phyloP scores from a whole-genome alignment of 2,888 invertebrate species.

The Euplexia lucipara region DNA sequence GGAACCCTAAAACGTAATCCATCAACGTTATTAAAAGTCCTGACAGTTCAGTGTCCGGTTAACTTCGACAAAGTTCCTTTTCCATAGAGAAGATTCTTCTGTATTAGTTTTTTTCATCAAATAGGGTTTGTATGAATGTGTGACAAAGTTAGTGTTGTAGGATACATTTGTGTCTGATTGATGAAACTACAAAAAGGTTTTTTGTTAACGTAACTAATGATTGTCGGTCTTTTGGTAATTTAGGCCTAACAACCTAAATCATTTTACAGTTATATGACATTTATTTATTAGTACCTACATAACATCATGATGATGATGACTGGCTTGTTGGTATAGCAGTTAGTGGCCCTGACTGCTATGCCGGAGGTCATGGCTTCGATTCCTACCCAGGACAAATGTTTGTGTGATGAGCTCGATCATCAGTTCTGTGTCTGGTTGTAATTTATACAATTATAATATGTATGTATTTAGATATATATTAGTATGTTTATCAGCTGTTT shows the following conservation, averaged over 20 bases:
- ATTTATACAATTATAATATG: too few relatives aligned
- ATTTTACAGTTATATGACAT: neutral
- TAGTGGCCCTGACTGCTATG: too few relatives aligned
- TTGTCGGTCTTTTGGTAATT: neutral
- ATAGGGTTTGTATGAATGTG: slow-evolving; percentile 2
- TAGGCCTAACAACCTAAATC: neutral
- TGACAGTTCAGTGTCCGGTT: slow-evolving; percentile 15
- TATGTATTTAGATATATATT: too few relatives aligned
- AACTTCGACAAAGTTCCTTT: slow-evolving; percentile 26
- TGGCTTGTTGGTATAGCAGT: too few relatives aligned
- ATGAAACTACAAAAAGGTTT: slow-evolving; percentile 33
- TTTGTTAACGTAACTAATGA: slow-evolving; percentile 1
- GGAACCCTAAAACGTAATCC: slow-evolving; percentile 38
- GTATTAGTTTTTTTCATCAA: slow-evolving; percentile 34
- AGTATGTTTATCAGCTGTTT: too few relatives aligned
- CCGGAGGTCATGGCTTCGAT: too few relatives aligned
- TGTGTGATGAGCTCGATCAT: too few relatives aligned
- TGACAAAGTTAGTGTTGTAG: slow-evolving; percentile 16
- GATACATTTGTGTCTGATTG: slow-evolving; percentile 32
- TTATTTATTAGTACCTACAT: too few relatives aligned
- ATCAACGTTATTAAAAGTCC: slow-evolving; percentile 34
- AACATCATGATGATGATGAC: too few relatives aligned
- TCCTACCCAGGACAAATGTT: too few relatives aligned
- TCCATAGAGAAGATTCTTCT: slow-evolving; percentile 30
- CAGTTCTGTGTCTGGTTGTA: too few relatives aligned